Conservation (phyloP, 1,140 invertebrate genomes). For the Tribolium castaneum region DNA sequence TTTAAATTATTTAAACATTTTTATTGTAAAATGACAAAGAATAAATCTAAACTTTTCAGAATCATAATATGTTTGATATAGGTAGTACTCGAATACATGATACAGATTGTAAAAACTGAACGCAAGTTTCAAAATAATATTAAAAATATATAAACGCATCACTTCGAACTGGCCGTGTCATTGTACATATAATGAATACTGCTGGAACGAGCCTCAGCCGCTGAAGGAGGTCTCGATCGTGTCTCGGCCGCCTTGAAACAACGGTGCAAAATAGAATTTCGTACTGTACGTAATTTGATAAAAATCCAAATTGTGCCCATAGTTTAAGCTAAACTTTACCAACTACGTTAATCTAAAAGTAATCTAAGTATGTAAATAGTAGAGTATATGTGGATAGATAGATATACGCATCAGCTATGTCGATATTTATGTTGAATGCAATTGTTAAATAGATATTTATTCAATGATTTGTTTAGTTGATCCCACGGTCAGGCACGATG, state of each 20-base stretch:
- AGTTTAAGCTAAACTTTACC: constrained; percentile 63
- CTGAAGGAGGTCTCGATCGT: not conserved
- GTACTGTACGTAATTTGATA: constrained; percentile 31
- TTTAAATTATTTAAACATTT: constrained; percentile 46
- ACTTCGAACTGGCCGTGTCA: constrained; percentile 59
- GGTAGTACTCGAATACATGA: constrained; percentile 62
- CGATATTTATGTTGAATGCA: constrained; percentile 56
- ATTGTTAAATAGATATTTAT: constrained; percentile 60
- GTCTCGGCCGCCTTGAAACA: not conserved
- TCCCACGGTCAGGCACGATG: constrained; percentile 63
- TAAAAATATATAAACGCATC: not conserved
- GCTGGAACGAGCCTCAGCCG: constrained; percentile 40
- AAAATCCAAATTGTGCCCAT: constrained; percentile 63
- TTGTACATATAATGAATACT: constrained; percentile 59
- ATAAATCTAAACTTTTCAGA: constrained; percentile 64
- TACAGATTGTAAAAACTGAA: constrained; percentile 57
- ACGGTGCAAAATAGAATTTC: constrained; percentile 31
- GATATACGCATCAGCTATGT: constrained; percentile 56
- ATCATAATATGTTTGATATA: constrained; percentile 62
- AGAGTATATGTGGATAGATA: constrained; percentile 62
- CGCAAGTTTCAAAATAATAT: not conserved
- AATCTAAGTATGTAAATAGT: constrained; percentile 58
- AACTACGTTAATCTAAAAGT: constrained; percentile 59
- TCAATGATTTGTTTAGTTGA: constrained; percentile 64
- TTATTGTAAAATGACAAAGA: constrained; percentile 65